Evolutionary conservation across 2,113 vertebrate genomes (phyloP), one percentile per base, ranked within the genome.

Genomic region (Chascanopsetta lugubris): DNA sequence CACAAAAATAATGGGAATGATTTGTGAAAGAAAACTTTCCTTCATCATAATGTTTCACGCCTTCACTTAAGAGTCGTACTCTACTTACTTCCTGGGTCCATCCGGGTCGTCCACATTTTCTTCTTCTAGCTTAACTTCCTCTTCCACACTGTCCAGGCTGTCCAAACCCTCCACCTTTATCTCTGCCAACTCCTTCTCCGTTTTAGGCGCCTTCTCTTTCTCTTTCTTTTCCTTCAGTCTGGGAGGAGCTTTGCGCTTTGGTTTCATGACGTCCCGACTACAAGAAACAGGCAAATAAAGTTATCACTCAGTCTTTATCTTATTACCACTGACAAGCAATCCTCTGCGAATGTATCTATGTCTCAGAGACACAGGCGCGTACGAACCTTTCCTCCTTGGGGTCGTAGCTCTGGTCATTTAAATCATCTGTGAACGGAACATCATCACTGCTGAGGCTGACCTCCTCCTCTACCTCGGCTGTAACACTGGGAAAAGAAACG

Each of bases 361-460:
- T 10, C 43, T 12, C 1, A 22, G 22, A 9, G n/a, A n/a, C n/a
- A 46, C 5, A 12, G 15, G 59, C 18, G 22, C 26, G 69, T 20
- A 72, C 69, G 36, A 42, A 94, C 95, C 95, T 96, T 85, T 96
- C 95, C 80, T 90, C 87, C 46, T 94, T 94, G 0, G 97, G 97
- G 73, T 95, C 94, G 25, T 98, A 99, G 76, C 95, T 99, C 88
- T 96, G 94, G 79, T 99, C 97, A 83, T 95, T 95, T 65, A 95
- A 91, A 73, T 99, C 97, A 34, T 99, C 97, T 89, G 91, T 95
- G 85, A 96, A 99, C 6, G 96, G 95, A 83, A 94, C 87, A 49
- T 98, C 92, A 72, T 99, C 97, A 61, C 94, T 97, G 88, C 94
- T 95, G 45, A 94, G 66, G 77, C 84, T 90, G 25, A 94, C 94